Evolutionary conservation across 2,113 vertebrate species (phyloP).

Genomic region (Phrynocephalus versicolor): DNA sequence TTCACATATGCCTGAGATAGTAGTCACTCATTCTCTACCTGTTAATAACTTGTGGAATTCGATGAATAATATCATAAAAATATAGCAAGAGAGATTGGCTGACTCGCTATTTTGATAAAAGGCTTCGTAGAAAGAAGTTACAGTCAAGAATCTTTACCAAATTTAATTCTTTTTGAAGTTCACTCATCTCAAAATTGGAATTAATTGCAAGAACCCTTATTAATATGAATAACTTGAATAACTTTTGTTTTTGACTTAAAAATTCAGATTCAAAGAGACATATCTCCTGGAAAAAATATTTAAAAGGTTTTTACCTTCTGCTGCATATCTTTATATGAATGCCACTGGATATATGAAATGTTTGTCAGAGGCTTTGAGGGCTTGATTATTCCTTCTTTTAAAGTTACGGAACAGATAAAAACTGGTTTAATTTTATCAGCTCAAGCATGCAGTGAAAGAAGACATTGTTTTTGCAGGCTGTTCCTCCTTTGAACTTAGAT

Average conservation of each 20-base stretch:
- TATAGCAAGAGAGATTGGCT: neutral
- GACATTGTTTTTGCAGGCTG: slow-evolving; percentile 74
- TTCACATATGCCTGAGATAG: neutral
- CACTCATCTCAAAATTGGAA: slow-evolving; percentile 3
- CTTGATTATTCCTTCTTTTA: slow-evolving; percentile 60
- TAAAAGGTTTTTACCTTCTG: slow-evolving; percentile 1
- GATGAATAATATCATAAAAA: neutral
- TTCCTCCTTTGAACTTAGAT: slow-evolving; percentile 79
- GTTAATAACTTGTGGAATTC: neutral
- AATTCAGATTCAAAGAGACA: neutral
- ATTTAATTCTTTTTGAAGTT: slow-evolving; percentile 26
- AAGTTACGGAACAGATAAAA: slow-evolving; percentile 62
- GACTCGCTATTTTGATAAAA: neutral
- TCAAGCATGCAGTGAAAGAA: slow-evolving; percentile 73
- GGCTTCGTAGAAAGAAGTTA: neutral
- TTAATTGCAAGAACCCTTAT: slow-evolving; percentile 52
- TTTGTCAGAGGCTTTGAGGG: slow-evolving; percentile 36
- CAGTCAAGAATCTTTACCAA: neutral
- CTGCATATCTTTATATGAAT: neutral
- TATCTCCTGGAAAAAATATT: neutral
- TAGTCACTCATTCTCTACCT: neutral
- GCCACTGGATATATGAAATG: neutral
- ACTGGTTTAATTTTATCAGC: slow-evolving; percentile 75
- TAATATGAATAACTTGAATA: slow-evolving; percentile 54
- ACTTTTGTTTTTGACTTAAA: slow-evolving; percentile 56